Evolutionary conservation across 2,888 invertebrate species (phyloP), one percentile per base, ranked within the genome.

Genomic region (Diachrysia chrysitis): DNA sequence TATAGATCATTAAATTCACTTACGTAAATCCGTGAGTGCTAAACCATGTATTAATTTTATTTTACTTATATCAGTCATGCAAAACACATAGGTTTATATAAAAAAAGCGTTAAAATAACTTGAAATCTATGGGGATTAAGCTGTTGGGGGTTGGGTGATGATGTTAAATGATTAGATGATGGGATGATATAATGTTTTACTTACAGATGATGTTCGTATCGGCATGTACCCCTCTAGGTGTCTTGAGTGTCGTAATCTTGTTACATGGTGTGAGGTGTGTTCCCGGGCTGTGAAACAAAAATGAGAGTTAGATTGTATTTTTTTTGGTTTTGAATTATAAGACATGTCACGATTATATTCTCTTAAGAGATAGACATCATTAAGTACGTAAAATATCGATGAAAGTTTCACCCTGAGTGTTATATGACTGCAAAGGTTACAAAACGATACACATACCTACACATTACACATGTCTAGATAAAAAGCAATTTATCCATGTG

Each of bases 201-300:
- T 94, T 89, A 95, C 95, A 87, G 93, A 85, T 63, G 89, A 82
- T 59, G 91, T 83, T 85, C 91, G 90, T 72, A 90, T 87, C 19
- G 93, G 92, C 65, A 87, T 83, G 83, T 88, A 90, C 64, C 89
- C 90, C 46, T 92, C 91, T 67, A 93, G 85, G 70, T 95, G 95
- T 75, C 95, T 89, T 25, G 94, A 94, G 81, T 94, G 95, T 69
- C 90, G 84, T 90, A 94, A 90, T 84, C 94, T 90, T 51, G 94
- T 94, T 70, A 94, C 89, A 82, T 94, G 94, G 69, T 94, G 94
- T 86, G 82, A 75, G 58, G 91, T 85, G 86, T 93, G 90, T 46
- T 94, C 94, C 70, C 94, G 91, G 63, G 87, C 94, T 94, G 93
- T 75, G 79, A 76, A 90, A 81, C 79, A 87, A 82, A 82, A 82